Percentiles rank a stretch among this genome's conserved stretches.
Conservation (phyloP, 2,113 vertebrate genomes). For the Petromus typicus region DNA sequence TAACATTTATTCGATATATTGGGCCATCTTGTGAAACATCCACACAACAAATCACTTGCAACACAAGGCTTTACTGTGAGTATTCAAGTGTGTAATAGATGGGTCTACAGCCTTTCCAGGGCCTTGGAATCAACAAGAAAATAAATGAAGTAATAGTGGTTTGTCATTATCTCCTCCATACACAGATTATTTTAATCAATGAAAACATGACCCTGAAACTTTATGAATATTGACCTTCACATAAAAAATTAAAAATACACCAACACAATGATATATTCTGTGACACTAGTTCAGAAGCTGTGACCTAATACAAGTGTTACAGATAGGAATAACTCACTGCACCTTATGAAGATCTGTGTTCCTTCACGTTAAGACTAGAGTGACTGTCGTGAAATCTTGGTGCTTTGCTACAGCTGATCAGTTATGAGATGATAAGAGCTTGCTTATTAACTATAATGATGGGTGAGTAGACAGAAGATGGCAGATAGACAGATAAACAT, state of each 20-base stretch:
- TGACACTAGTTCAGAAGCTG: background rate
- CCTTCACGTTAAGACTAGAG: background rate
- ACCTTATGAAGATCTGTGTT: background rate
- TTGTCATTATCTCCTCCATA: background rate
- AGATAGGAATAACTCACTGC: background rate
- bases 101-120: background rate
- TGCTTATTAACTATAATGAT: background rate
- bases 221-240: conserved; percentile 9
- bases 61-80: background rate
- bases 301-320: background rate
- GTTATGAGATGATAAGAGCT: background rate
- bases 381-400: background rate
- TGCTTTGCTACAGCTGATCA: background rate
- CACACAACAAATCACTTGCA: background rate
- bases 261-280: background rate
- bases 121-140: conserved; percentile 6
- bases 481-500: background rate
- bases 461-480: background rate
- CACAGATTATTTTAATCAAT: background rate
- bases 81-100: background rate
- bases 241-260: background rate
- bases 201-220: background rate
- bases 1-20: background rate
- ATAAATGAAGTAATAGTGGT: background rate
- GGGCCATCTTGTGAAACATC: background rate